Evolutionary conservation across 2,888 invertebrate genomes (phyloP).

Genomic region (Adelognathus sp.): DNA sequence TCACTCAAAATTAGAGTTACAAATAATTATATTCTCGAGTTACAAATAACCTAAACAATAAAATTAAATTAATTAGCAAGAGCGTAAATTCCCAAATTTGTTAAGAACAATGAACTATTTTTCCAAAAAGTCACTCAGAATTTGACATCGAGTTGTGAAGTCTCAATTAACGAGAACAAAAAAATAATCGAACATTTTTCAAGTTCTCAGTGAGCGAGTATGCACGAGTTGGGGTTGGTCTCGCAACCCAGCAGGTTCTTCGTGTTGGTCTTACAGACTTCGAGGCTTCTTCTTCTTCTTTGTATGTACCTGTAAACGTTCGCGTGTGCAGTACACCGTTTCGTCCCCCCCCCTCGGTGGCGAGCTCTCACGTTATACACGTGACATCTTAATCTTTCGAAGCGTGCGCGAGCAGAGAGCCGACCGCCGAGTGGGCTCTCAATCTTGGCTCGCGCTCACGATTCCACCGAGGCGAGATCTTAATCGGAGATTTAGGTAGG

Average conservation of each 20-base stretch:
- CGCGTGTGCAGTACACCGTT: conserved; percentile 41
- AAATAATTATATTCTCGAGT: no score
- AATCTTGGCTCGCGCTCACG: conserved; percentile 67
- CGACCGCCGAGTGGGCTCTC: conserved; percentile 69
- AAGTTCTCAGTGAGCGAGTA: not conserved
- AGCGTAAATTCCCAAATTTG: no score
- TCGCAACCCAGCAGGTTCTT: conserved; percentile 53
- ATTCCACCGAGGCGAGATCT: conserved; percentile 72
- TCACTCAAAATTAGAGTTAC: no score
- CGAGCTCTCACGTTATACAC: conserved; percentile 65
- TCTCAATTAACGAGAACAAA: no score
- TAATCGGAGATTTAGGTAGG: conserved; percentile 76
- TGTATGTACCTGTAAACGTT: conserved; percentile 17
- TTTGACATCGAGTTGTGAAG: no score
- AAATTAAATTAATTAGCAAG: no score
- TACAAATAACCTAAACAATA: no score
- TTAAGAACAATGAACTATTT: no score
- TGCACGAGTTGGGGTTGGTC: not conserved
- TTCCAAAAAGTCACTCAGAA: no score
- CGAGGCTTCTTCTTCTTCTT: not conserved
- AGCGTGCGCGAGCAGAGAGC: conserved; percentile 55
- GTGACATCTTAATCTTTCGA: conserved; percentile 75
- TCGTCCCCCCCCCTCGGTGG: conserved; percentile 34
- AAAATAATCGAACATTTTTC: not conserved
- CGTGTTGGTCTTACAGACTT: conserved; percentile 12